Evolutionary conservation across 2,113 vertebrate genomes (phyloP).

Genomic region (Toxotes chatareus): DNA sequence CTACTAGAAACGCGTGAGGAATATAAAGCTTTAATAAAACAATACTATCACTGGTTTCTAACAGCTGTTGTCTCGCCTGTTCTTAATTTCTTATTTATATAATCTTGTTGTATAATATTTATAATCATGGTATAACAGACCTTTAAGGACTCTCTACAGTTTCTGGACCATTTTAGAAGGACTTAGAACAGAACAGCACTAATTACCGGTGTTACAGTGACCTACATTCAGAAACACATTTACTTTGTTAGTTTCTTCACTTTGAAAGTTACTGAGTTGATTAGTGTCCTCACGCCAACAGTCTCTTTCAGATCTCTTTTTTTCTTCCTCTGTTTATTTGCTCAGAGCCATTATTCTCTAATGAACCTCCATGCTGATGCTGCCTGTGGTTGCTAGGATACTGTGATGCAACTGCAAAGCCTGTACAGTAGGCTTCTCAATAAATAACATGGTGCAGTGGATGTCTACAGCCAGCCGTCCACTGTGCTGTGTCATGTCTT

Average conservation of each 20-base stretch:
- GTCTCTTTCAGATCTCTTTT: not conserved
- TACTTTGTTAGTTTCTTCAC: not conserved
- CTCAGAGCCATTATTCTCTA: not conserved
- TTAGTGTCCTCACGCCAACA: not conserved
- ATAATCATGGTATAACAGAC: not conserved
- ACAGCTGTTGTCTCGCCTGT: not conserved
- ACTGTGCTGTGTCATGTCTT: constrained; percentile 43
- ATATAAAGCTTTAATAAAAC: not conserved
- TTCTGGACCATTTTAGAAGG: not conserved
- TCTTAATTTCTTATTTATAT: not conserved
- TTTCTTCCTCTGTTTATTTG: not conserved
- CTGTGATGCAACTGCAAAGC: constrained; percentile 21
- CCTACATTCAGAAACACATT: not conserved
- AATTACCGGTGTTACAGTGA: not conserved
- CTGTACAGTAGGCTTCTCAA: constrained; percentile 5
- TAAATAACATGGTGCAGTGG: constrained; percentile 25
- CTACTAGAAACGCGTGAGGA: too few species aligned
- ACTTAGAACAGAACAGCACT: not conserved
- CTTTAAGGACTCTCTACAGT: not conserved
- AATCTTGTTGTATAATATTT: not conserved
- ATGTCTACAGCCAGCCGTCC: constrained; percentile 21
- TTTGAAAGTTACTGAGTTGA: not conserved
- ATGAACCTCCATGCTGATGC: not conserved
- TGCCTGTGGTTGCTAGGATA: constrained; percentile 54
- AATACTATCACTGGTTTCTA: not conserved